Evolutionary conservation across 2,113 vertebrate genomes (phyloP).

Genomic region (Tachycineta bicolor): DNA sequence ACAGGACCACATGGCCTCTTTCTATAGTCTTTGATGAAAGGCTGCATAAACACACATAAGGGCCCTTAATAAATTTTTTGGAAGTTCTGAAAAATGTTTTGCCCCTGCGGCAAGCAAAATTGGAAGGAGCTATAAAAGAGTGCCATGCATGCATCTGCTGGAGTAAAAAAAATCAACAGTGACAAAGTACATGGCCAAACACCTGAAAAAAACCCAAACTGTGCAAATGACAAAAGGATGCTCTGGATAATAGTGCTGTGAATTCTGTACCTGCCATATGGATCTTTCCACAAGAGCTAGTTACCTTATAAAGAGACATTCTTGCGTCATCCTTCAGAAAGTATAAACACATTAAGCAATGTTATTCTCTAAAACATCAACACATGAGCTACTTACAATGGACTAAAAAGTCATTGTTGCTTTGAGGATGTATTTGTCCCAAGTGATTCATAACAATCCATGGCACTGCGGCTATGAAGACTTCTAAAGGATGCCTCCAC

Average conservation of each 20-base stretch:
- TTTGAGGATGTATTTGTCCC: slow-evolving; percentile 70
- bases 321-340: slow-evolving; percentile 54
- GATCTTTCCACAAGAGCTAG: slow-evolving; percentile 27
- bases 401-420: slow-evolving; percentile 68
- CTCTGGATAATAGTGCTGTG: not conserved
- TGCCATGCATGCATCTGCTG: not conserved
- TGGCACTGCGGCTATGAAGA: slow-evolving; percentile 55
- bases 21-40: slow-evolving; percentile 67
- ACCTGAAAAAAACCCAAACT: not conserved
- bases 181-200: not conserved
- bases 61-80: slow-evolving; percentile 31
- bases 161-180: not conserved
- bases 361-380: slow-evolving; percentile 67
- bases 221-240: not conserved
- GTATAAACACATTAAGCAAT: slow-evolving; percentile 65
- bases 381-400: slow-evolving; percentile 68
- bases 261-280: slow-evolving; percentile 25
- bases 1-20: slow-evolving; percentile 60
- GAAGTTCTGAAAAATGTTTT: slow-evolving; percentile 43
- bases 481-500: slow-evolving; percentile 64
- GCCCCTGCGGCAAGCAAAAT: not conserved
- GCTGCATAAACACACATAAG: slow-evolving; percentile 55
- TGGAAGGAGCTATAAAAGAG: not conserved
- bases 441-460: slow-evolving; percentile 67
- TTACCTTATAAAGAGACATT: slow-evolving; percentile 20